phyloP scores from a whole-genome alignment of 2,797 vertebrate species.

The Trematomus bernacchii region DNA sequence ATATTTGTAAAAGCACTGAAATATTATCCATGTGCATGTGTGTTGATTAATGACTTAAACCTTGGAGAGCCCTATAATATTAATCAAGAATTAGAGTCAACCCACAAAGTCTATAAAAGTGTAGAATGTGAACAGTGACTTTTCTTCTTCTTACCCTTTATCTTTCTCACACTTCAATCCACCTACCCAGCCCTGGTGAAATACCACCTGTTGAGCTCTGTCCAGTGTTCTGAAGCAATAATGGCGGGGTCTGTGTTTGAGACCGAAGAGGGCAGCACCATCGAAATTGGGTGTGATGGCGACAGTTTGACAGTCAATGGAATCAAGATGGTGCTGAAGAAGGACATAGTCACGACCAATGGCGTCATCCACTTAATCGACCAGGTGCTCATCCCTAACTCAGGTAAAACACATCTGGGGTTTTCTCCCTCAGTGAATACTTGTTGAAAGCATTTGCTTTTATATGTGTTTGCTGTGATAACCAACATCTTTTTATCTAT shows the following conservation, averaged over 20 bases:
- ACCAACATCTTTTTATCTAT: slow-evolving; percentile 8
- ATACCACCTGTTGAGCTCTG: slow-evolving; percentile 92
- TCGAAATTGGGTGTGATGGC: slow-evolving; percentile 94
- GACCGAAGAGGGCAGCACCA: slow-evolving; percentile 91
- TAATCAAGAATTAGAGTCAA: slow-evolving; percentile 3
- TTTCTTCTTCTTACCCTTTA: background rate
- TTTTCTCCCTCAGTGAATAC: background rate
- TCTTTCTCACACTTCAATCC: background rate
- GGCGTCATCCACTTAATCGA: slow-evolving; percentile 96
- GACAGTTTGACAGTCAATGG: slow-evolving; percentile 95
- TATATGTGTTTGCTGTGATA: slow-evolving; percentile 1
- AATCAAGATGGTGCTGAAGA: slow-evolving; percentile 95
- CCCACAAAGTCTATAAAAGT: background rate
- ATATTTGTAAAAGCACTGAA: slow-evolving; percentile 27
- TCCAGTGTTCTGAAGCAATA: slow-evolving; percentile 96
- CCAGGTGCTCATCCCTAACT: slow-evolving; percentile 92
- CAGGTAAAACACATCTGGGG: slow-evolving; percentile 84
- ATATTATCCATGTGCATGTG: background rate
- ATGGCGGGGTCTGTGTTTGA: slow-evolving; percentile 89
- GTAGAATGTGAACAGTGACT: background rate
- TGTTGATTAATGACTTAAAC: slow-evolving; percentile 10
- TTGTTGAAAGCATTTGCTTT: background rate
- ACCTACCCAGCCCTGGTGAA: slow-evolving; percentile 89
- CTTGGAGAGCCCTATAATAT: background rate
- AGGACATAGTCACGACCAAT: slow-evolving; percentile 94